A percentile compares a stretch with the other conserved stretches of the same genome.
phyloP scores from a whole-genome alignment of 2,113 vertebrate species.

The Alethe diademata region DNA sequence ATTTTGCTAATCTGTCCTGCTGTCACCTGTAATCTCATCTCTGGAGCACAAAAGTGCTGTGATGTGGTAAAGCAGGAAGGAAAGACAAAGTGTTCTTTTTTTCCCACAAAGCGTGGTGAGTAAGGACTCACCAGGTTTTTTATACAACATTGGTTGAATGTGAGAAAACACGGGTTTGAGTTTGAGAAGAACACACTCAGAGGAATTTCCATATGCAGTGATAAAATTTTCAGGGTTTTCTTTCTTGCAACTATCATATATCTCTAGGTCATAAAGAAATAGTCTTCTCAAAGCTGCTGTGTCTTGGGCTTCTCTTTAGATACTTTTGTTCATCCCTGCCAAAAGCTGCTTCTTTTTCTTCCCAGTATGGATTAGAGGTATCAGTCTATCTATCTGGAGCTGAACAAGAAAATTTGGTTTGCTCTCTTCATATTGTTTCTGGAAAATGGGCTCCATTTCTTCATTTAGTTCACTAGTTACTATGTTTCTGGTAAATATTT shows the following conservation, averaged over 20 bases:
- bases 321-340: neutral
- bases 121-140: neutral
- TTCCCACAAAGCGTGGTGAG: neutral
- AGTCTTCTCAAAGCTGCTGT: neutral
- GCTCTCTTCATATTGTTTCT: conserved; percentile 10
- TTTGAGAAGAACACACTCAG: neutral
- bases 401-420: neutral
- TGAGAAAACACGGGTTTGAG: neutral
- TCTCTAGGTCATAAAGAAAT: neutral
- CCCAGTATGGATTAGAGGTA: neutral
- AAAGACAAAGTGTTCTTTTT: neutral
- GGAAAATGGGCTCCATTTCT: conserved; percentile 53
- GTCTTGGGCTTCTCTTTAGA: neutral
- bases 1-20: neutral
- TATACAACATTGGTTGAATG: neutral
- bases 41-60: neutral
- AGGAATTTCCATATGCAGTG: neutral
- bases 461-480: conserved; percentile 67
- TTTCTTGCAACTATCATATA: neutral
- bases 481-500: conserved; percentile 69
- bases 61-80: neutral
- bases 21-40: neutral
- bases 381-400: neutral
- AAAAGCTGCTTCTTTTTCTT: neutral
- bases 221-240: neutral